Conservation (phyloP, 2,888 invertebrate genomes). For the Brachynemurus nebulosus region DNA sequence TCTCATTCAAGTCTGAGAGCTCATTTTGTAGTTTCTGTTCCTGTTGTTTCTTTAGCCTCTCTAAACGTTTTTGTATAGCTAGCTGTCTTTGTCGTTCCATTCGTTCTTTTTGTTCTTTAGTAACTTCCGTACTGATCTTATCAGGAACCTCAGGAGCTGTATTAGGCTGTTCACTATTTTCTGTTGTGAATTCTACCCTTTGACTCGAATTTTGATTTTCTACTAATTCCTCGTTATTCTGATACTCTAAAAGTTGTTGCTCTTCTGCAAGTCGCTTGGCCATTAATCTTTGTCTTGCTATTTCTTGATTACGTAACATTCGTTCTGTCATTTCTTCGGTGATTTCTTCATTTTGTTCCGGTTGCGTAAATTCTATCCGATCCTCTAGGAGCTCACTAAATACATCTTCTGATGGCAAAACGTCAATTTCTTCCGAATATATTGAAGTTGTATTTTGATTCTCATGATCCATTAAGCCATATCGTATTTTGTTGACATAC, state of each 20-base stretch:
- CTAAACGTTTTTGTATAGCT: conserved; percentile 3
- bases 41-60: neutral
- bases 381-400: conserved; percentile 41
- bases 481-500: conserved; percentile 49
- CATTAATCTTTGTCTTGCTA: conserved; percentile 49
- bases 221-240: conserved; percentile 26
- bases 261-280: conserved; percentile 32
- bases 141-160: conserved; percentile 6
- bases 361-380: too few species aligned
- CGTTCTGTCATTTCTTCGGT: conserved; percentile 46
- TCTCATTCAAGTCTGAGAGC: too few species aligned
- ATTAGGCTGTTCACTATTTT: conserved; percentile 1
- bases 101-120: conserved; percentile 49
- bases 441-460: conserved; percentile 5
- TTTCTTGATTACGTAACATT: conserved; percentile 46
- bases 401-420: conserved; percentile 22
- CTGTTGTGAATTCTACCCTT: neutral
- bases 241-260: conserved; percentile 20
- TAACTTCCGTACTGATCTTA: conserved; percentile 26
- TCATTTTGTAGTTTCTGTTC: neutral
- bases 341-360: conserved; percentile 23
- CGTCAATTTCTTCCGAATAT: conserved; percentile 32
- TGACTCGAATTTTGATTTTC: conserved; percentile 11
- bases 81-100: conserved; percentile 48
- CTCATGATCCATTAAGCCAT: conserved; percentile 37